Percentiles rank a stretch among this genome's conserved stretches.
These are phyloP conservation scores for Flexamia atlantica DNA, from an alignment of 2,888 invertebrate genomes.

Conservation along the genomic window DNA sequence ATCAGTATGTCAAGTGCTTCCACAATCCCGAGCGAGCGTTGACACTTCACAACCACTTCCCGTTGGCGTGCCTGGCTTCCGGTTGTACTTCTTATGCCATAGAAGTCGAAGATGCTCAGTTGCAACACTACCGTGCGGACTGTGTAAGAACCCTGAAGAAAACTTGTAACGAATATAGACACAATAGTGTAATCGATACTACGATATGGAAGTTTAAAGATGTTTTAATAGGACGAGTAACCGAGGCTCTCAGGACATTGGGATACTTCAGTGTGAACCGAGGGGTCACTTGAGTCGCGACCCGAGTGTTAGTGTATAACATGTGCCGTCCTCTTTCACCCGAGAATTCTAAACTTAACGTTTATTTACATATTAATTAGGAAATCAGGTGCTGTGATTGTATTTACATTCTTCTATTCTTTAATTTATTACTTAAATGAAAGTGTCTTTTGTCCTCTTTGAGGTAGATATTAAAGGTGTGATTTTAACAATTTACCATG, in stretches of 20 bases:
- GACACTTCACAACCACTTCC: conserved; percentile 95
- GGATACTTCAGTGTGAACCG: conserved; percentile 79
- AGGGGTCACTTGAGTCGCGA: conserved; percentile 45
- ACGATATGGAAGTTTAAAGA: conserved; percentile 94
- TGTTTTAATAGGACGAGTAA: conserved; percentile 83
- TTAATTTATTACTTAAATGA: too few relatives aligned
- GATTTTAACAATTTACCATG: too few relatives aligned
- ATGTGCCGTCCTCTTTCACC: conserved; percentile 6
- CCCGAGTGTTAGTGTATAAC: not conserved
- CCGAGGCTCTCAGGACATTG: conserved; percentile 83
- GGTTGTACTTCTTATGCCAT: conserved; percentile 91
- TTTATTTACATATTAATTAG: not conserved
- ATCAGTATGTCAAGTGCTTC: conserved; percentile 96
- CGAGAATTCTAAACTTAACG: not conserved
- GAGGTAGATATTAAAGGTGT: too few relatives aligned
- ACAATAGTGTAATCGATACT: conserved; percentile 89
- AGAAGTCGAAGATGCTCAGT: conserved; percentile 88
- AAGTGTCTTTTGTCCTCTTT: too few relatives aligned
- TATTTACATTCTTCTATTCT: not conserved
- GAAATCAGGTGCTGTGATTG: conserved; percentile 27
- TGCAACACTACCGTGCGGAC: conserved; percentile 96
- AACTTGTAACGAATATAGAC: conserved; percentile 88
- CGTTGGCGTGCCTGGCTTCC: conserved; percentile 89
- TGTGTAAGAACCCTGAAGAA: conserved; percentile 93
- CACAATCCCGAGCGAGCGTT: conserved; percentile 94